These are phyloP conservation scores for Carcharodon carcharias DNA, from an alignment of 2,797 vertebrate genomes.

Conservation along the genomic window DNA sequence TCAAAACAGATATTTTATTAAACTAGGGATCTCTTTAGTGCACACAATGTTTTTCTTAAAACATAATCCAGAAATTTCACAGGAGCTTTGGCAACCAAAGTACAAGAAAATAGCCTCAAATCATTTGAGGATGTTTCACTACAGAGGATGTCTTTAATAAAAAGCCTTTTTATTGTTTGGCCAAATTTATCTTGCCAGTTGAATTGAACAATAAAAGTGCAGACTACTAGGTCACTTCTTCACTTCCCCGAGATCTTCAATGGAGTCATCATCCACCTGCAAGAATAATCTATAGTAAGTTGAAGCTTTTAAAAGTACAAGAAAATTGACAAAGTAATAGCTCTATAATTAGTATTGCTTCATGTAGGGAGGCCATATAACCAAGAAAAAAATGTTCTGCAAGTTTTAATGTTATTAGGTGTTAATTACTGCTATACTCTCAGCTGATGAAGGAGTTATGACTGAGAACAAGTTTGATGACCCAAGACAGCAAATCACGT, in stretches of 20 bases:
- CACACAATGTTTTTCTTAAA: constrained; percentile 73
- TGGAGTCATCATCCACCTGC: constrained; percentile 95
- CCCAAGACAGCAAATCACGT: neutral
- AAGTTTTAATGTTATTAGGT: neutral
- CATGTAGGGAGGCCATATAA: no score
- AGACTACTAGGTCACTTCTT: constrained; percentile 84
- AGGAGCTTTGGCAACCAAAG: constrained; percentile 85
- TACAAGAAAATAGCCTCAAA: constrained; percentile 71
- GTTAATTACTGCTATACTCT: neutral
- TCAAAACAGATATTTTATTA: constrained; percentile 72
- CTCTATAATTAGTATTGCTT: neutral
- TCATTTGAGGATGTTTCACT: constrained; percentile 69
- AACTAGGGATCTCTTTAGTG: constrained; percentile 67
- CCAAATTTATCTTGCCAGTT: constrained; percentile 54
- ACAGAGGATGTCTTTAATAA: constrained; percentile 61
- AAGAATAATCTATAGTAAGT: constrained; percentile 18
- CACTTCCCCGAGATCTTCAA: constrained; percentile 95
- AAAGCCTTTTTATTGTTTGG: constrained; percentile 72
- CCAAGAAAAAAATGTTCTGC: neutral
- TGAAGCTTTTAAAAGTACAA: neutral
- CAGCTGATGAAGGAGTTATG: neutral
- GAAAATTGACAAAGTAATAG: neutral
- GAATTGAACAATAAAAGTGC: constrained; percentile 65
- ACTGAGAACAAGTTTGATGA: neutral
- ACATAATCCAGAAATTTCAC: constrained; percentile 54